These are phyloP conservation scores for Allygus modestus DNA, from an alignment of 2,888 invertebrate species.

Conservation along the genomic window DNA sequence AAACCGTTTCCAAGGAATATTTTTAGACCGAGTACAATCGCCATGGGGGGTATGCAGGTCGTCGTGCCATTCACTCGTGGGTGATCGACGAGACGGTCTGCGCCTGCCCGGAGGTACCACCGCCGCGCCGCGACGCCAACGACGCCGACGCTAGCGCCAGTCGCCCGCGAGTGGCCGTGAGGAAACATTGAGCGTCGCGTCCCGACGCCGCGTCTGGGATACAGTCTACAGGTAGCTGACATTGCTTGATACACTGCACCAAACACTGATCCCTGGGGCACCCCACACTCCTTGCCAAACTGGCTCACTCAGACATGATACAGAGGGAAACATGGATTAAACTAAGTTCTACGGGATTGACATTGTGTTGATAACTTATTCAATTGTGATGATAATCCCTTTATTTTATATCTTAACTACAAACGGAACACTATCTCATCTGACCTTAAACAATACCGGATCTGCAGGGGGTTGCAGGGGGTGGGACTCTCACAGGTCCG, in stretches of 20 bases:
- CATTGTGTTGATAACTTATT: no score
- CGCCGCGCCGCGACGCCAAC: neutral
- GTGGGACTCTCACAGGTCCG: neutral
- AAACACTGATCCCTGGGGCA: constrained; percentile 4
- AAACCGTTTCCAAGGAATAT: neutral
- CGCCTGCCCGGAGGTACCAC: neutral
- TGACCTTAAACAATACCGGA: no score
- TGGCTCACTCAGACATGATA: neutral
- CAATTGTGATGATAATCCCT: no score
- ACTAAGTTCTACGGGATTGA: no score
- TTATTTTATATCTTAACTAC: no score
- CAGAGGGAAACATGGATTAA: no score
- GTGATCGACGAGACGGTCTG: neutral
- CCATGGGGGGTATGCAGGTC: constrained; percentile 2
- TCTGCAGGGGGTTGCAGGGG: neutral
- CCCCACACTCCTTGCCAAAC: neutral
- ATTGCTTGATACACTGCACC: constrained; percentile 6
- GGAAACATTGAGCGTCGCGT: neutral
- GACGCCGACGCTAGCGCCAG: constrained; percentile 5
- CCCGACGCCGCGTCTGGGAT: neutral
- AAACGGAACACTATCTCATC: no score
- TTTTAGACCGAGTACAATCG: neutral
- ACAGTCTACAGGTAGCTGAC: constrained; percentile 30
- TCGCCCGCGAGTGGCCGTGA: constrained; percentile 14
- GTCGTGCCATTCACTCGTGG: neutral